Percentiles rank a stretch among this genome's conserved stretches.
Evolutionary conservation across 2,888 invertebrate genomes (phyloP).

Genomic region (Cheilosia scutellata): DNA sequence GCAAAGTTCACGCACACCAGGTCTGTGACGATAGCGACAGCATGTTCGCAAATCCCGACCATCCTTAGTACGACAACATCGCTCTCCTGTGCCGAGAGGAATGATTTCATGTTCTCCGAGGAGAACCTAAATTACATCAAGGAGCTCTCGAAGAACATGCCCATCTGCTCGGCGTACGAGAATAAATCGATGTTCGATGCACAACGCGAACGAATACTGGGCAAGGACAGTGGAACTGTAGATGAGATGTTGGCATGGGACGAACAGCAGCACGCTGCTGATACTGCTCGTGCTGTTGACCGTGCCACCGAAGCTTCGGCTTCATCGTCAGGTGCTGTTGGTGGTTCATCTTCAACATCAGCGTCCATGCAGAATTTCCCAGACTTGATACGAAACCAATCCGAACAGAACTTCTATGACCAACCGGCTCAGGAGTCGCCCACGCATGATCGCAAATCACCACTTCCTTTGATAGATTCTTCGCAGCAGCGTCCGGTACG

Average conservation of each 20-base stretch:
- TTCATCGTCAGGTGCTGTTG: neutral
- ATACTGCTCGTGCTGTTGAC: conserved; percentile 78
- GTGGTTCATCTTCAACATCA: conserved; percentile 50
- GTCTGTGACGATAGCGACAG: conserved; percentile 53
- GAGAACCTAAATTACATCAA: conserved; percentile 83
- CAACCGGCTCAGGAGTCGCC: conserved; percentile 46
- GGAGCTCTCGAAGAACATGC: conserved; percentile 83
- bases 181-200: conserved; percentile 83
- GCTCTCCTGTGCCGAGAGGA: conserved; percentile 73
- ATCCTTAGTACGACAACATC: conserved; percentile 67
- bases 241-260: conserved; percentile 81
- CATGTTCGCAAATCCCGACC: conserved; percentile 59
- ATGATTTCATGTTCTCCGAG: conserved; percentile 81
- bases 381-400: conserved; percentile 68
- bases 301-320: conserved; percentile 4
- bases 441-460: conserved; percentile 38
- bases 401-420: conserved; percentile 62
- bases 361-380: conserved; percentile 62
- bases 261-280: conserved; percentile 79
- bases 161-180: conserved; percentile 84
- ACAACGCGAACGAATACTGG: conserved; percentile 77
- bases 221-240: conserved; percentile 77
- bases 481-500: conserved; percentile 8
- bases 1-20: conserved; percentile 57
- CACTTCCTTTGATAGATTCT: neutral